Percentiles rank a stretch among this genome's conserved stretches.
These are phyloP conservation scores for Mesitornis unicolor DNA, from an alignment of 2,113 vertebrate genomes.

Conservation along the genomic window DNA sequence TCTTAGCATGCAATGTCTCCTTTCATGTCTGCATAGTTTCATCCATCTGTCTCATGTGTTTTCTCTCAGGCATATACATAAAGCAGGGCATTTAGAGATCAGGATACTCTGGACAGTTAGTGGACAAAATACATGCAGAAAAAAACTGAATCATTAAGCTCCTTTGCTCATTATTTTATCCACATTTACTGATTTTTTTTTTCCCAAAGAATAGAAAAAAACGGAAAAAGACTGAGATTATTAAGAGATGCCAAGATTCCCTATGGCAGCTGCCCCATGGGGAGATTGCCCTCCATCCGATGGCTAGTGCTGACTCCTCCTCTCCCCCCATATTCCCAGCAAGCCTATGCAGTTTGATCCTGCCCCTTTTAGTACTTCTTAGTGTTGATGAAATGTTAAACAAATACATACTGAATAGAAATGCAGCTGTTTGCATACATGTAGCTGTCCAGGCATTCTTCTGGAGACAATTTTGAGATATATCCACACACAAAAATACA, in stretches of 20 bases:
- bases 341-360: rapidly evolving
- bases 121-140: not conserved
- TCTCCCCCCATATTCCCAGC: not conserved
- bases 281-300: not conserved
- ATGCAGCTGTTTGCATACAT: not conserved
- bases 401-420: not conserved
- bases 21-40: not conserved
- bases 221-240: not conserved
- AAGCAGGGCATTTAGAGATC: not conserved
- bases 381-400: not conserved
- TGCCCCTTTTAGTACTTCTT: not conserved
- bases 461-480: not conserved
- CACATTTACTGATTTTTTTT: not conserved
- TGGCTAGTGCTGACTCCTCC: not conserved
- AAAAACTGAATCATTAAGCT: rapidly evolving
- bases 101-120: not conserved
- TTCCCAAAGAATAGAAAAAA: not conserved
- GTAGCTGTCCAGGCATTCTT: not conserved
- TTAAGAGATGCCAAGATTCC: not conserved
- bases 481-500: not conserved
- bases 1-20: not conserved
- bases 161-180: not conserved
- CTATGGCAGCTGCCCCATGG: not conserved
- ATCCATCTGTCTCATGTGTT: rapidly evolving
- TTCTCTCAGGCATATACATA: not conserved